phyloP scores from a whole-genome alignment of 1,140 invertebrate genomes.

The Drosophila persimilis region DNA sequence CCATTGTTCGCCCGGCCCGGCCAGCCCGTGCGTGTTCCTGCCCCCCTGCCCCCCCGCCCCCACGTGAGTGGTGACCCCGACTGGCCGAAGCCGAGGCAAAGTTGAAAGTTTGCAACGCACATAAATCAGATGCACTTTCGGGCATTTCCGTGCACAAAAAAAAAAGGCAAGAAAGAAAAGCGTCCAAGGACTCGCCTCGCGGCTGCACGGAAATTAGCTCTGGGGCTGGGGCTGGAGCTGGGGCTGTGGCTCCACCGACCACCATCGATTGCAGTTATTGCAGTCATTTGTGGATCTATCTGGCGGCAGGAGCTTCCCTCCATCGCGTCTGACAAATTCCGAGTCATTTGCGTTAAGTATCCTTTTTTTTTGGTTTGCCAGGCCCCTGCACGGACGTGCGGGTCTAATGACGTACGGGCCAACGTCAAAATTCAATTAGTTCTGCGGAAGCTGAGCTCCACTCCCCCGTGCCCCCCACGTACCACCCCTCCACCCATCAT shows the following conservation, averaged over 20 bases:
- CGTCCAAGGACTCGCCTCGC: conserved; percentile 40
- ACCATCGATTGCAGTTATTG: conserved; percentile 66
- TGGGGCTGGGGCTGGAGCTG: conserved; percentile 40
- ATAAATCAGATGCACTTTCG: conserved; percentile 80
- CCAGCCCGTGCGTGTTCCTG: conserved; percentile 32
- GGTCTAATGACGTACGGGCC: conserved; percentile 59
- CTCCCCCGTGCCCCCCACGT: no score
- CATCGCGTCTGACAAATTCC: conserved; percentile 54
- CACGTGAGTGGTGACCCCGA: conserved; percentile 22
- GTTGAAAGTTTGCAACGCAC: conserved; percentile 74
- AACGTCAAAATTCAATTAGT: conserved; percentile 76
- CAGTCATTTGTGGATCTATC: conserved; percentile 64
- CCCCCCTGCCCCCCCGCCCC: not conserved
- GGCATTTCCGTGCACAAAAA: conserved; percentile 62
- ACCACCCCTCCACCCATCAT: conserved; percentile 47
- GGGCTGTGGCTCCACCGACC: no score
- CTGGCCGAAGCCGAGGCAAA: conserved; percentile 43
- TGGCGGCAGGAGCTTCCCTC: not conserved
- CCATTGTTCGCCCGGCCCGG: conserved; percentile 27
- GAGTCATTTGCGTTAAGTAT: conserved; percentile 65
- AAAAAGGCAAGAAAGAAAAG: conserved; percentile 22
- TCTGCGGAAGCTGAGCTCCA: conserved; percentile 17
- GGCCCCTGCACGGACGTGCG: conserved; percentile 3
- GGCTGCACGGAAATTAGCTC: conserved; percentile 59
- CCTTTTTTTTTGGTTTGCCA: conserved; percentile 33